These are phyloP conservation scores for Melanotaenia duboulayi DNA, from an alignment of 2,113 vertebrate species.

Conservation along the genomic window DNA sequence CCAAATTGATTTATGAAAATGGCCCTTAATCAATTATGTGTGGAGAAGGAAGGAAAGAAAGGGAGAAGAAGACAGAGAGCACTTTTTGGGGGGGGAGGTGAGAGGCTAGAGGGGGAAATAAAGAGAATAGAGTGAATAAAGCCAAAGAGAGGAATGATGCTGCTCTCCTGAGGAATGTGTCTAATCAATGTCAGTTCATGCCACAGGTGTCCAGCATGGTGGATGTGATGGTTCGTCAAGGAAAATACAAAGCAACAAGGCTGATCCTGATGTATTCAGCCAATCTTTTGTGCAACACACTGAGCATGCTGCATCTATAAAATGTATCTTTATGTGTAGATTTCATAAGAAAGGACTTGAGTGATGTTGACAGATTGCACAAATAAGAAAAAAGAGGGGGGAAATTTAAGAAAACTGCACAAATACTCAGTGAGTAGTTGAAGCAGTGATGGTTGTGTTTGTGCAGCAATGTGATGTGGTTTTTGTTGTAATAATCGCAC, in stretches of 20 bases:
- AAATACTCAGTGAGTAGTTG: neutral
- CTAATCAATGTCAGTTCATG: conserved; percentile 51
- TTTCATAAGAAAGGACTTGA: conserved; percentile 23
- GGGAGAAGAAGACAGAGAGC: conserved; percentile 59
- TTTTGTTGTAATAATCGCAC: conserved; percentile 47
- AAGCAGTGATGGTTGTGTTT: conserved; percentile 24
- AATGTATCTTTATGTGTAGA: conserved; percentile 29
- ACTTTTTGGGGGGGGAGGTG: conserved; percentile 36
- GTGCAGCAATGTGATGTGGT: conserved; percentile 51
- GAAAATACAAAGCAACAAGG: conserved; percentile 25
- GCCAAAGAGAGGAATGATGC: conserved; percentile 60
- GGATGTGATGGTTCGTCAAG: conserved; percentile 53
- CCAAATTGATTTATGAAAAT: conserved; percentile 99
- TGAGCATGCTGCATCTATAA: conserved; percentile 27
- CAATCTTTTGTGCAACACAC: conserved; percentile 32
- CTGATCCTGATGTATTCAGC: conserved; percentile 52
- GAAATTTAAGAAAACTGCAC: neutral
- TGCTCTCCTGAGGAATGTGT: conserved; percentile 68
- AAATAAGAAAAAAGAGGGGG: neutral
- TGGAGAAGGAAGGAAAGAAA: conserved; percentile 80
- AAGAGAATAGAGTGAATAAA: conserved; percentile 50
- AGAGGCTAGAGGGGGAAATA: conserved; percentile 42
- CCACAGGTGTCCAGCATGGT: conserved; percentile 68
- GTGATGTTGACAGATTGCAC: conserved; percentile 1
- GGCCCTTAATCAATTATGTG: conserved; percentile 99